Base-by-base conservation (phyloP, 2,113 vertebrate genomes). In the Clarias magur region DNA sequence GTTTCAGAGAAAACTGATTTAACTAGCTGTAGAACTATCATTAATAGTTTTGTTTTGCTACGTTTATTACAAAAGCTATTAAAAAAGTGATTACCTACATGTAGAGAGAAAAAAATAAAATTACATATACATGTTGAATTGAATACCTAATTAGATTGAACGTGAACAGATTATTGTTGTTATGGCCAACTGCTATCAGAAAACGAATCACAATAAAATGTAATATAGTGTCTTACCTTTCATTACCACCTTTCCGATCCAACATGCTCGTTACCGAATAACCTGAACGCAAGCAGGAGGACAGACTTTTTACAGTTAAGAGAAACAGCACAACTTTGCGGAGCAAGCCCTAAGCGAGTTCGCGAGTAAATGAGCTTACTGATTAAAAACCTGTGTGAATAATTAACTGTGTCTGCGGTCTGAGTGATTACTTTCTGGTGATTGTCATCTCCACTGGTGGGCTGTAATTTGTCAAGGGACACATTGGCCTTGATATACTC, bases 401-500 rank as follows among this genome's bases (percentile, higher is more conserved):
- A 16, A 79, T 30, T 79, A 79, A 79, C 53, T 17, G 13, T 10
- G n/a, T 57, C 76, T 80, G 54, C 11, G 54, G 76, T 75, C 42
- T 80, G 76, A 80, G 6, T 57, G n/a, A 80, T 80, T 57, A 80
- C 76, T 30, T 80, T 80, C 54, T 59, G 76, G 15, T 57, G 76
- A 80, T 59, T 59, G 76, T 12, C 54, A 11, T 80, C 76, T 30
- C n/a, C 30, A 27, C 54, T 80, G 53, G 76, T 80, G n/a, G 53
- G 76, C 54, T 80, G 27, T 30, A 80, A 80, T 80, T 57, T 17
- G 54, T 80, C 76, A 80, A 11, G 53, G 53, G n/a, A 80, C 34
- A 57, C 76, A 80, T 2, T 27, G n/a, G 54, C 53, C 54, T 57
- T 59, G 25, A 30, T 59, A 27, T 9, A 57, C 54, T 80, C n/a